phyloP scores from a whole-genome alignment of 2,113 vertebrate genomes.

The Nestor notabilis region DNA sequence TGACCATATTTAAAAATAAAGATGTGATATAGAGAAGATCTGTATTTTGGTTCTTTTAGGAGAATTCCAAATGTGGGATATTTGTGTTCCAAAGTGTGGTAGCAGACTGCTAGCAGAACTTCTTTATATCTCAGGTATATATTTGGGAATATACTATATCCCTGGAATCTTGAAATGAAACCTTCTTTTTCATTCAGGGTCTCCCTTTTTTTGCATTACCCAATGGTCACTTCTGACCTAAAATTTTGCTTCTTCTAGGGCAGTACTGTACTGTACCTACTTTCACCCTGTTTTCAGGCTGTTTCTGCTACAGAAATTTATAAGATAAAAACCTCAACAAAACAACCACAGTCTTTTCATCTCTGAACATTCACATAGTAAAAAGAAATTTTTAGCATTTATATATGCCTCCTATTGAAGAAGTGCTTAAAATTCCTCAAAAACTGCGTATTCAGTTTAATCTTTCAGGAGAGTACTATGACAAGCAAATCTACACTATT shows the following conservation, averaged over 20 bases:
- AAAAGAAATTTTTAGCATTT: background rate
- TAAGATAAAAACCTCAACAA: background rate
- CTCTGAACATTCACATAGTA: background rate
- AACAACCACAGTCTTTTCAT: background rate
- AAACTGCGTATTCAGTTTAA: background rate
- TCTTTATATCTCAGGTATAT: background rate
- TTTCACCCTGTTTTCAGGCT: background rate
- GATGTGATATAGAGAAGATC: background rate
- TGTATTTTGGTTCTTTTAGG: background rate
- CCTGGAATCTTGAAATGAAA: background rate
- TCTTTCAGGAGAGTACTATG: background rate
- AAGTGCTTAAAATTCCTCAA: background rate
- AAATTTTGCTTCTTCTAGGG: background rate
- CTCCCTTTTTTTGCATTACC: accelerated
- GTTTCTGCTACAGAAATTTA: background rate
- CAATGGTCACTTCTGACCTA: background rate
- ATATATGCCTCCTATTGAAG: background rate
- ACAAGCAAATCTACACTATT: background rate
- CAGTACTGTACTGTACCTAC: background rate
- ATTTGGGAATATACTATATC: background rate
- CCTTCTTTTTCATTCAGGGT: background rate
- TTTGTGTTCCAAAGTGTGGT: background rate
- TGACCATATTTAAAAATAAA: background rate
- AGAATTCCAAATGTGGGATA: background rate
- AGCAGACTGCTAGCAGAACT: background rate